Evolutionary conservation across 2,888 invertebrate species (phyloP), one percentile per base, ranked within the genome.

Genomic region (Tenthredo notha): DNA sequence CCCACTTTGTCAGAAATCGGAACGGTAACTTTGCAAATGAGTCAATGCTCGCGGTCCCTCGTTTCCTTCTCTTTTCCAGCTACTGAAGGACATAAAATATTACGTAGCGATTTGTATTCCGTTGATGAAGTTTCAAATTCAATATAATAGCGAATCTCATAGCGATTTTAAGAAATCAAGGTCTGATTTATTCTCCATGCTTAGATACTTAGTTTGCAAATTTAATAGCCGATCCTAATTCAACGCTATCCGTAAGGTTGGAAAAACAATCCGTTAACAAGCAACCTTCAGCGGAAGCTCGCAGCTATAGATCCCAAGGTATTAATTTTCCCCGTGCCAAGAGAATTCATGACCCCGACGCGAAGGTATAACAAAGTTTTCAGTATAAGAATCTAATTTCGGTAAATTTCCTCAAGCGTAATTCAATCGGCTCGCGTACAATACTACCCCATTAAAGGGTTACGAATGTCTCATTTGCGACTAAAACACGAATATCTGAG

Each of bases 1-100:
- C 29, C 37, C n/a, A 80, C 80, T 80, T 61, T 61, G 58, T 33
- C 33, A 37, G 61, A 80, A 80, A 80, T 80, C 61, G 25, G 18
- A 61, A 61, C 61, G n/a, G 61, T 80, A 80, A 80, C 80, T 80
- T 80, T 80, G 7, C 80, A 25, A 58, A 61, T 80, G 37, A 40
- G 58, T 80, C 80, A 40, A 40, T 40, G 61, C 61, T 18, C 21
- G 15, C 2, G 33, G 58, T 37, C 4, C 6, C 40, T 15, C n/a
- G 58, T 21, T 61, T 78, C 21, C 21, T 54, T 21, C n/a, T 61
- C 43, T 25, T 40, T 58, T 58, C 37, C 12, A 10, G 37, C 21
- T 61, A 61, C 61, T 40, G 37, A 80, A 58, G 40, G 54, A 37
- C 80, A 61, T 58, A 40, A 61, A 80, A 80, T 80, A 80, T 80